A percentile compares a stretch with the other conserved stretches of the same genome.
Conservation (phyloP, 2,113 vertebrate species). For the Percopsis transmontana region DNA sequence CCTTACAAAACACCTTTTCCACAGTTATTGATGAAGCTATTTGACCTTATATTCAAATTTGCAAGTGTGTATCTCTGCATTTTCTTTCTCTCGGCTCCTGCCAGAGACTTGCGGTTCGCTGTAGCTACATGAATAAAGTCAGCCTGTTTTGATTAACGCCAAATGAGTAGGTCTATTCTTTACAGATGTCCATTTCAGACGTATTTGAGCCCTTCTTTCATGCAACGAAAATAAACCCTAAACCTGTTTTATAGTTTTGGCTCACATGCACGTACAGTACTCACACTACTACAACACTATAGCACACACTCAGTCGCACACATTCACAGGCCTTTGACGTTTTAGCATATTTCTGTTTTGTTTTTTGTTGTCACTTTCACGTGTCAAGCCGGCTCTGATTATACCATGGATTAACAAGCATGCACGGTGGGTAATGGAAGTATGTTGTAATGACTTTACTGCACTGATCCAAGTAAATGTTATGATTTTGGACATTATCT, state of each 20-base stretch:
- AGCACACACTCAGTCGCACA: conserved; percentile 34
- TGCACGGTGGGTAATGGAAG: conserved; percentile 32
- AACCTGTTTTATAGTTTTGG: conserved; percentile 72
- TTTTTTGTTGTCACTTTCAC: conserved; percentile 31
- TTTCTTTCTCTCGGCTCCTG: conserved; percentile 67
- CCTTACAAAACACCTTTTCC: conserved; percentile 77
- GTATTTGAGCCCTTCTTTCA: conserved; percentile 56
- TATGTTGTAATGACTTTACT: conserved; percentile 39
- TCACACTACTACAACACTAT: neutral
- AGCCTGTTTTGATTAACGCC: conserved; percentile 78
- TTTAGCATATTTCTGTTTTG: conserved; percentile 48
- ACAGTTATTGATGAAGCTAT: conserved; percentile 79
- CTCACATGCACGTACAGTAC: conserved; percentile 41
- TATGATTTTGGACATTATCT: neutral
- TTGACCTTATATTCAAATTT: conserved; percentile 78
- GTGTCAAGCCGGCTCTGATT: conserved; percentile 59
- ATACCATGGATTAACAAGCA: conserved; percentile 39
- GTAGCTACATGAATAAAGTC: conserved; percentile 72
- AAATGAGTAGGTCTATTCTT: conserved; percentile 77
- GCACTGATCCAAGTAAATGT: conserved; percentile 17
- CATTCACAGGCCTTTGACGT: conserved; percentile 4
- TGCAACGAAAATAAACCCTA: conserved; percentile 71
- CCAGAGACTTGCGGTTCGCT: conserved; percentile 70
- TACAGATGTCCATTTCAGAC: conserved; percentile 75
- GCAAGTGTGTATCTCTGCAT: conserved; percentile 46